A percentile compares a stretch with the other conserved stretches of the same genome.
These are phyloP conservation scores for Bujurquina vittata DNA, from an alignment of 2,113 vertebrate species.

Conservation along the genomic window DNA sequence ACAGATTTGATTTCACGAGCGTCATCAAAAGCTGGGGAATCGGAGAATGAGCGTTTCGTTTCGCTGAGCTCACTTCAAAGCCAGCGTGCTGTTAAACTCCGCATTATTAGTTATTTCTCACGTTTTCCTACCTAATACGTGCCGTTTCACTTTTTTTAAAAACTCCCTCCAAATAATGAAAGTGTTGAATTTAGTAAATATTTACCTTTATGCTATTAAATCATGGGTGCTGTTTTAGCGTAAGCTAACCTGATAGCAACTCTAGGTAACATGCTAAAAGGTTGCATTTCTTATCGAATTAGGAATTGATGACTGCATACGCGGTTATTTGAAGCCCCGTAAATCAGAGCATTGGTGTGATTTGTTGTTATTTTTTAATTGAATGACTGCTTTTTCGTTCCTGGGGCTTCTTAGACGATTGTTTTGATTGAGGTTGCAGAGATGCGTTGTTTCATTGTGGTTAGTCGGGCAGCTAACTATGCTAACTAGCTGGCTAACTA, in stretches of 20 bases:
- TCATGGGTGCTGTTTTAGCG: constrained; percentile 34
- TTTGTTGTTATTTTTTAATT: background rate
- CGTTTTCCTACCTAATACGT: background rate
- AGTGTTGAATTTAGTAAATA: background rate
- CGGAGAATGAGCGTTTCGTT: constrained; percentile 40
- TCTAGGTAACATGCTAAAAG: constrained; percentile 38
- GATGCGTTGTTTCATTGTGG: constrained; percentile 58
- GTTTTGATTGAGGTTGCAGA: constrained; percentile 47
- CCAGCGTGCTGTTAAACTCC: background rate
- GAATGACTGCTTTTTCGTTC: accelerated
- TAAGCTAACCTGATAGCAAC: constrained; percentile 58
- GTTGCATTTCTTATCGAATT: background rate
- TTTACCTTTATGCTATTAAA: background rate
- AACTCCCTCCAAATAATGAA: background rate
- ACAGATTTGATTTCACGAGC: constrained; percentile 75
- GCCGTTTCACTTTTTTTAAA: background rate
- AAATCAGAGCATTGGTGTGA: accelerated
- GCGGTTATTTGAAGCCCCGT: accelerated
- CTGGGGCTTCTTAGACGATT: background rate
- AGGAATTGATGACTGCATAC: accelerated
- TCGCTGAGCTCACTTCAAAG: constrained; percentile 5
- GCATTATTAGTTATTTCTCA: accelerated
- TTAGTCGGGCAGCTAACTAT: constrained; percentile 53
- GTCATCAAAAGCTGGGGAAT: constrained; percentile 68
- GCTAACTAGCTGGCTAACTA: constrained; percentile 74